Conservation (phyloP, 2,797 vertebrate species). For the Alectoris magna region DNA sequence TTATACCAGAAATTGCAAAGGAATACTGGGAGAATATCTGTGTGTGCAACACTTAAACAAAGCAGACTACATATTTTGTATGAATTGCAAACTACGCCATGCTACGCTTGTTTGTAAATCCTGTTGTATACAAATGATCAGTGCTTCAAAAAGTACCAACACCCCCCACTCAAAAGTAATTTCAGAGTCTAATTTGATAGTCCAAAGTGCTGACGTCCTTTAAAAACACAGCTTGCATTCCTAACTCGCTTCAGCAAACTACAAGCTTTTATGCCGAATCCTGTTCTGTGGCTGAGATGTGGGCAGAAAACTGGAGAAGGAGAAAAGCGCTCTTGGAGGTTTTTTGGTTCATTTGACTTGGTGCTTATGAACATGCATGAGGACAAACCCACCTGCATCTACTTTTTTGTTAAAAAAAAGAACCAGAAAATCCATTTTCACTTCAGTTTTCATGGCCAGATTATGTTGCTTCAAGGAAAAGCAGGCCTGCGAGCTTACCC, state of each 20-base stretch:
- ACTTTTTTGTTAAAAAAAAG: not conserved
- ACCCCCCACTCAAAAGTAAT: not conserved
- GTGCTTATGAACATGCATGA: rapidly evolving
- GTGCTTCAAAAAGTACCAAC: not conserved
- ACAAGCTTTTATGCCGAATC: not conserved
- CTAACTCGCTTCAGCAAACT: rapidly evolving
- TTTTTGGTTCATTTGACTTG: not conserved
- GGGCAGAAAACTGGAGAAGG: not conserved
- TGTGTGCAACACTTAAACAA: conserved; percentile 13
- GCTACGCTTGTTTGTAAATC: conserved; percentile 21
- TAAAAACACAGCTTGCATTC: not conserved
- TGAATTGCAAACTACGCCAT: conserved; percentile 2
- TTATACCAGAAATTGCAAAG: not conserved
- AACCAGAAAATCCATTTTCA: not conserved
- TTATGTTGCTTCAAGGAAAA: not conserved
- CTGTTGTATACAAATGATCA: not conserved
- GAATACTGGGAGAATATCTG: conserved; percentile 1
- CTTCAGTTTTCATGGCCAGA: not conserved
- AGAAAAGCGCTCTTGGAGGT: not conserved
- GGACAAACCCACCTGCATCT: not conserved
- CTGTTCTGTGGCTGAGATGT: not conserved
- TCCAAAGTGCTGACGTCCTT: not conserved
- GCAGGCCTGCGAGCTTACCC: not conserved
- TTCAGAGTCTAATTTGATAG: not conserved
- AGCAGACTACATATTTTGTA: conserved; percentile 31